phyloP scores from a whole-genome alignment of 2,888 invertebrate genomes.

The Lithosia quadra region DNA sequence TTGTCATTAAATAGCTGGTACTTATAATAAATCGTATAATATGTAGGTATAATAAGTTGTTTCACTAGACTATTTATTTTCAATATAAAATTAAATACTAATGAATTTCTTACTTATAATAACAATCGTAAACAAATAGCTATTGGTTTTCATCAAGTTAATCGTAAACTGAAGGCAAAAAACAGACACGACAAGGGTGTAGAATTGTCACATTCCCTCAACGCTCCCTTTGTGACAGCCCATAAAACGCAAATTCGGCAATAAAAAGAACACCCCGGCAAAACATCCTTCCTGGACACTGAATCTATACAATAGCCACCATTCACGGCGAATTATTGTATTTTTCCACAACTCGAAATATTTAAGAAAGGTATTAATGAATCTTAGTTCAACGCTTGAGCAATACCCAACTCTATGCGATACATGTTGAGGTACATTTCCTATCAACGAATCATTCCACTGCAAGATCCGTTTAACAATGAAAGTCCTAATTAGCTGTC shows the following conservation, averaged over 20 bases:
- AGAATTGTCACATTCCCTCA: slow-evolving; percentile 78
- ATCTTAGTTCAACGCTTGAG: slow-evolving; percentile 55
- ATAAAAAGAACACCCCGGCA: slow-evolving; percentile 84
- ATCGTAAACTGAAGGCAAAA: slow-evolving; percentile 59
- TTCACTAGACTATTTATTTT: too few species aligned
- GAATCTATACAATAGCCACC: slow-evolving; percentile 82
- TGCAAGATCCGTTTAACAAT: slow-evolving; percentile 84
- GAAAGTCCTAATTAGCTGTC: slow-evolving; percentile 86
- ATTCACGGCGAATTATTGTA: slow-evolving; percentile 85
- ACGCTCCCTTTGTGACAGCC: slow-evolving; percentile 76
- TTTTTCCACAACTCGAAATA: slow-evolving; percentile 84
- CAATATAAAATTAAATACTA: not conserved
- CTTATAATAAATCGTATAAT: too few species aligned
- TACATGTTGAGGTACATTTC: slow-evolving; percentile 55
- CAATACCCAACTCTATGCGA: slow-evolving; percentile 64
- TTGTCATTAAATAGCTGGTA: too few species aligned
- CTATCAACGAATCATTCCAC: slow-evolving; percentile 52
- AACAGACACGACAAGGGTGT: slow-evolving; percentile 68
- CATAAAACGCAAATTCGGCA: slow-evolving; percentile 86
- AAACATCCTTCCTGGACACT: slow-evolving; percentile 86
- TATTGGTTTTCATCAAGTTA: slow-evolving; percentile 47
- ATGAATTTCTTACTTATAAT: not conserved
- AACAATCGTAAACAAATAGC: not conserved
- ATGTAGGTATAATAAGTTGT: not conserved
- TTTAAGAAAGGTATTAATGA: slow-evolving; percentile 84